phyloP scores from a whole-genome alignment of 2,888 invertebrate species.

The Drosophila mercatorum region DNA sequence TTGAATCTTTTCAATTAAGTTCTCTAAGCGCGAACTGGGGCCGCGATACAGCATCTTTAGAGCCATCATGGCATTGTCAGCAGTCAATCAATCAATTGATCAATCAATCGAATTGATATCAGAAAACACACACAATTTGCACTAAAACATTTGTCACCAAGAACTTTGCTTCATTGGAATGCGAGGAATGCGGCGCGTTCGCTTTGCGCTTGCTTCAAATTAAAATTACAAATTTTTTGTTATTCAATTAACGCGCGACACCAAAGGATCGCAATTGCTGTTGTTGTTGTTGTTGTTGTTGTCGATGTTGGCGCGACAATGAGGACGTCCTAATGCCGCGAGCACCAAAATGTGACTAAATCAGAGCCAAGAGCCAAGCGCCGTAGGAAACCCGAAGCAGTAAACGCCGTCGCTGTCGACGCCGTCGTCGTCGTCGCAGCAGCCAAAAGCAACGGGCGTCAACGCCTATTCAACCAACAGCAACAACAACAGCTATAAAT shows the following conservation, averaged over 20 bases:
- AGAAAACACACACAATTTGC: constrained; percentile 25
- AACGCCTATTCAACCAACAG: constrained; percentile 56
- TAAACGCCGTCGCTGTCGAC: constrained; percentile 42
- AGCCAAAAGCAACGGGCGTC: constrained; percentile 44
- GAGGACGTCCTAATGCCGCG: constrained; percentile 81
- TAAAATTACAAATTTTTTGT: constrained; percentile 20
- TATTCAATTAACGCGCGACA: constrained; percentile 53
- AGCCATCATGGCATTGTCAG: constrained; percentile 83
- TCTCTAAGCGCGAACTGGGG: constrained; percentile 92
- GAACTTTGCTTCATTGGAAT: constrained; percentile 16
- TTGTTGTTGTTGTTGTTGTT: constrained; percentile 18
- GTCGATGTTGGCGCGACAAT: constrained; percentile 32
- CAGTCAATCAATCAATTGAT: constrained; percentile 4
- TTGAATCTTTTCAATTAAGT: constrained; percentile 94
- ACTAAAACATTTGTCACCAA: constrained; percentile 47
- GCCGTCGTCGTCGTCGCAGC: constrained; percentile 40
- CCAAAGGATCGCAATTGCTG: constrained; percentile 64
- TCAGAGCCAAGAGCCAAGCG: constrained; percentile 69
- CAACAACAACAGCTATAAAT: constrained; percentile 30
- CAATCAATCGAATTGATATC: constrained; percentile 11
- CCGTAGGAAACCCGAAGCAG: constrained; percentile 61
- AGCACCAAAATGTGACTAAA: constrained; percentile 84
- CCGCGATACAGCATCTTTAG: constrained; percentile 92
- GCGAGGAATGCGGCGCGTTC: constrained; percentile 9
- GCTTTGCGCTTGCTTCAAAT: not conserved